Percentiles rank a stretch among this genome's conserved stretches.
phyloP scores from a whole-genome alignment of 2,888 invertebrate species.

The Hydrotaea diabolus region DNA sequence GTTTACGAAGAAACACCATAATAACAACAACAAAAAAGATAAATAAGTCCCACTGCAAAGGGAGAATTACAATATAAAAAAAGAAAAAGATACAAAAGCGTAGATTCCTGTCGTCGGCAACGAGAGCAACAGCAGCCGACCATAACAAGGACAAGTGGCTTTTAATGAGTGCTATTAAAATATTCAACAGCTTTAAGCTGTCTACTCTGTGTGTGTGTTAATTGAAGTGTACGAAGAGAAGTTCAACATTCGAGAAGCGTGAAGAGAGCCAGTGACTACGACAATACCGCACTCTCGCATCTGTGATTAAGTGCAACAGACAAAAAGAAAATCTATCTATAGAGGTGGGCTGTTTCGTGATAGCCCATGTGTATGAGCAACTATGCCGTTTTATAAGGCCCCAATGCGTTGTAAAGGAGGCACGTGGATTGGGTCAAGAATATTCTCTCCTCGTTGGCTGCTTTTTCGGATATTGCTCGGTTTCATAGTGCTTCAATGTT shows the following conservation, averaged over 20 bases:
- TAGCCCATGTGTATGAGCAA: constrained; percentile 74
- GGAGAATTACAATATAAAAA: not conserved
- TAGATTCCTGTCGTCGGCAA: constrained; percentile 33
- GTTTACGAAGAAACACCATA: constrained; percentile 11
- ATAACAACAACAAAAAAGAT: constrained; percentile 17
- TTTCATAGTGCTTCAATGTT: constrained; percentile 39
- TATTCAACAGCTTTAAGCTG: constrained; percentile 25
- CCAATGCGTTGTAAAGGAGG: constrained; percentile 74
- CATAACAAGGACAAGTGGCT: constrained; percentile 21
- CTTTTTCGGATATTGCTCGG: constrained; percentile 49
- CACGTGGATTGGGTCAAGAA: constrained; percentile 47
- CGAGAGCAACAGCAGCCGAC: constrained; percentile 2
- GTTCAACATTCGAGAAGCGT: not conserved
- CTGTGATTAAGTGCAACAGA: too few species aligned
- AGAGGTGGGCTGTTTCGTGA: not conserved
- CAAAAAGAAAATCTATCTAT: not conserved
- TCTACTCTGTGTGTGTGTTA: too few species aligned
- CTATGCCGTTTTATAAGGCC: constrained; percentile 73
- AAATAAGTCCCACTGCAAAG: not conserved
- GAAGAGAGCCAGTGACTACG: not conserved
- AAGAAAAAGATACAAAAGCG: not conserved
- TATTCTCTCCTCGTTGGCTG: constrained; percentile 27
- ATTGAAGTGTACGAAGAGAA: not conserved
- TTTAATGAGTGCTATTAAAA: constrained; percentile 10
- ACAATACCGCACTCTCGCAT: too few species aligned